A percentile compares a stretch with the other conserved stretches of the same genome.
Conservation (phyloP, 2,888 invertebrate species). For the Agrotis clavis region DNA sequence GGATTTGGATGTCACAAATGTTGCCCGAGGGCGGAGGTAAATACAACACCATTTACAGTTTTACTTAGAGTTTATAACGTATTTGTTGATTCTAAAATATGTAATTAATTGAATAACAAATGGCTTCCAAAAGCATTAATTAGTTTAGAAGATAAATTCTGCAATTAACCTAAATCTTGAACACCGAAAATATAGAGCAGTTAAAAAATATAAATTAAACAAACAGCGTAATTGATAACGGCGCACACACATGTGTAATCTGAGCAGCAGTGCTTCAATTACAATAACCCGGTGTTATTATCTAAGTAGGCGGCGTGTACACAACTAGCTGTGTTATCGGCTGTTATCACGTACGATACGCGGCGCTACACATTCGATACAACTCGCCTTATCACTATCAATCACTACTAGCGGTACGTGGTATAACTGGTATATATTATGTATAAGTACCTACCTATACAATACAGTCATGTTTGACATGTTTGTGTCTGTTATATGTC, state of each 20-base stretch:
- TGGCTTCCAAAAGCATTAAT: no score
- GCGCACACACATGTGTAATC: slow-evolving; percentile 36
- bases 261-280: slow-evolving; percentile 23
- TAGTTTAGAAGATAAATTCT: background rate
- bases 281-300: slow-evolving; percentile 41
- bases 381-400: slow-evolving; percentile 27
- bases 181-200: slow-evolving; percentile 1
- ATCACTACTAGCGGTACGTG: background rate
- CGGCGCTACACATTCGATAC: slow-evolving; percentile 41
- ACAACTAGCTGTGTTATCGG: slow-evolving; percentile 15
- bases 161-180: background rate
- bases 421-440: no score
- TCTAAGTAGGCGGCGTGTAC: slow-evolving; percentile 24
- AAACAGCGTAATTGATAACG: slow-evolving; percentile 17
- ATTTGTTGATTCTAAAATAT: background rate
- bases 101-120: background rate
- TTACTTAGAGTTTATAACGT: background rate
- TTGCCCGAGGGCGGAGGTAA: slow-evolving; percentile 89
- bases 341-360: slow-evolving; percentile 41
- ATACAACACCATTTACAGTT: slow-evolving; percentile 65
- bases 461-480: no score
- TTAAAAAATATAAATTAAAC: slow-evolving; percentile 10
- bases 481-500: no score
- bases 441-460: no score
- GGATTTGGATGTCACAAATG: slow-evolving; percentile 89